phyloP scores from a whole-genome alignment of 2,888 invertebrate genomes.

The Uropetala carovei region DNA sequence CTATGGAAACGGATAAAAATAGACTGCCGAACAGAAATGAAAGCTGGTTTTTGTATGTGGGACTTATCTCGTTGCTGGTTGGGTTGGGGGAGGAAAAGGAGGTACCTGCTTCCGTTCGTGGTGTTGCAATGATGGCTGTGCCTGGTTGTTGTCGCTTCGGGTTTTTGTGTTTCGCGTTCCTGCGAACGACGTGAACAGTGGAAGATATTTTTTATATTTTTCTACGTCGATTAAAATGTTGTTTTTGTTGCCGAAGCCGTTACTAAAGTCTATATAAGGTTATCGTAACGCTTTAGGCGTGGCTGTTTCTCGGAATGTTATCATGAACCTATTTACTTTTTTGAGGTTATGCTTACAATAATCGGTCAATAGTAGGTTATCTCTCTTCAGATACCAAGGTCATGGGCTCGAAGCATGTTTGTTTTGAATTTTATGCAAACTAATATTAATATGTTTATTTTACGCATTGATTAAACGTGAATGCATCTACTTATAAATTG shows the following conservation, averaged over 20 bases:
- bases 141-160: background rate
- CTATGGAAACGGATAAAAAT: background rate
- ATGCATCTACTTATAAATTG: too few species aligned
- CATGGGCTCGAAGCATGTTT: too few species aligned
- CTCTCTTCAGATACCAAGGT: too few species aligned
- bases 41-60: background rate
- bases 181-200: too few species aligned
- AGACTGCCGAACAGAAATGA: background rate
- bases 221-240: background rate
- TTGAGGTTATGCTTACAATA: background rate
- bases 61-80: background rate
- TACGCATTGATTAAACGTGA: too few species aligned
- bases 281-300: background rate
- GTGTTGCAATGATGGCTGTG: background rate
- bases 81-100: background rate
- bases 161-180: background rate
- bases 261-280: background rate
- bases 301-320: background rate
- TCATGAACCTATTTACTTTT: conserved; percentile 7
- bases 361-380: too few species aligned
- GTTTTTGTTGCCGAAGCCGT: background rate
- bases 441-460: too few species aligned
- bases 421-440: too few species aligned
- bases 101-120: background rate
- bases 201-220: too few species aligned